Percentiles rank a stretch among this genome's conserved stretches.
Conservation (phyloP, 2,113 vertebrate species). For the Anoura caudifer region DNA sequence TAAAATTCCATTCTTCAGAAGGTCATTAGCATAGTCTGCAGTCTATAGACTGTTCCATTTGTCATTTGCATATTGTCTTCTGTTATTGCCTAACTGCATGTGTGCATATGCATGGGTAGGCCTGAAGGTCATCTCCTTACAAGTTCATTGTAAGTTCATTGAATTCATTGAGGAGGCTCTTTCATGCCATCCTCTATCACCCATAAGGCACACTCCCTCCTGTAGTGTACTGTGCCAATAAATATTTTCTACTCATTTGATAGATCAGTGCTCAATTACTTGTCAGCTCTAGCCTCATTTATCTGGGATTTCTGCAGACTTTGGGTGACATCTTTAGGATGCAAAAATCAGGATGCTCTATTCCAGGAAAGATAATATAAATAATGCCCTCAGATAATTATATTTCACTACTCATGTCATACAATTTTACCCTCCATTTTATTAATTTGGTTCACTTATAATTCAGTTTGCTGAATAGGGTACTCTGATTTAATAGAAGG, state of each 20-base stretch:
- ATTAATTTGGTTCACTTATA: constrained; percentile 30
- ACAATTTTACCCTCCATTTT: constrained; percentile 20
- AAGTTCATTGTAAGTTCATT: neutral
- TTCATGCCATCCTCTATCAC: neutral
- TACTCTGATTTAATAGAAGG: neutral
- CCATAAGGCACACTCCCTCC: neutral
- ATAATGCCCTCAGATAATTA: neutral
- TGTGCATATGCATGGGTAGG: neutral
- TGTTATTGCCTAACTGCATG: neutral
- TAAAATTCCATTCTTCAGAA: constrained; percentile 29
- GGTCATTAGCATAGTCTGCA: neutral
- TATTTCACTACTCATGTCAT: neutral
- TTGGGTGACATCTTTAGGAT: neutral
- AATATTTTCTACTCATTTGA: neutral
- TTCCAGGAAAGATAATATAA: neutral
- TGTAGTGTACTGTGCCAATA: neutral
- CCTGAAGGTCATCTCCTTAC: neutral
- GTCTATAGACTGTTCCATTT: neutral
- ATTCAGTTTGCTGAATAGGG: neutral
- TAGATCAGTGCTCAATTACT: neutral
- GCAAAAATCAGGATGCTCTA: neutral
- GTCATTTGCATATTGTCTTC: neutral
- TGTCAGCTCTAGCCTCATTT: neutral
- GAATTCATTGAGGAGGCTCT: neutral
- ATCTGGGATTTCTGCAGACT: neutral